A percentile compares a stretch with the other conserved stretches of the same genome.
phyloP scores from a whole-genome alignment of 2,888 invertebrate genomes.

The Catocala sponsa region DNA sequence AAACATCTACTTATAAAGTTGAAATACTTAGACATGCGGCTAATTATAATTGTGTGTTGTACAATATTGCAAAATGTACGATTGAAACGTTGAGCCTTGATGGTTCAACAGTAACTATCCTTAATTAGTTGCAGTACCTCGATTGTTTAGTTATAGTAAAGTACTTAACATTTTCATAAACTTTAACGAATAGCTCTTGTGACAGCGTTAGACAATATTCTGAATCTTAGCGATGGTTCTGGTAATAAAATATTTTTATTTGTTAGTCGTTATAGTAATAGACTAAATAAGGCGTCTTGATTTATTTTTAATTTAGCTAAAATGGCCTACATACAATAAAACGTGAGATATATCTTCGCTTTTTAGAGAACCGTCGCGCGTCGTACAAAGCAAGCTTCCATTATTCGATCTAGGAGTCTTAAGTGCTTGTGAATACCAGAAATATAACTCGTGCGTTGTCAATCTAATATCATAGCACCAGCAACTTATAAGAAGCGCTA shows the following conservation, averaged over 20 bases:
- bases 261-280: too few relatives aligned
- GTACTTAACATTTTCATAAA: not conserved
- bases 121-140: constrained; percentile 13
- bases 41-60: constrained; percentile 38
- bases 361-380: too few relatives aligned
- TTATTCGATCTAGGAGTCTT: too few relatives aligned
- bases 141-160: constrained; percentile 7
- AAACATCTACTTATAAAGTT: constrained; percentile 39
- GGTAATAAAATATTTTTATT: not conserved
- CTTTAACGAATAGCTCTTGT: not conserved
- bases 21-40: constrained; percentile 32
- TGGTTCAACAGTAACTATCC: constrained; percentile 18
- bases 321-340: too few relatives aligned
- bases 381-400: too few relatives aligned
- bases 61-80: constrained; percentile 31
- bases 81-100: constrained; percentile 32
- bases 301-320: too few relatives aligned
- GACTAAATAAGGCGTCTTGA: too few relatives aligned
- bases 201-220: not conserved
- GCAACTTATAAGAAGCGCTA: too few relatives aligned
- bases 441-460: too few relatives aligned
- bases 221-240: not conserved
- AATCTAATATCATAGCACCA: too few relatives aligned
- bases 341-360: too few relatives aligned
- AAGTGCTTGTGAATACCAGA: too few relatives aligned